phyloP scores from a whole-genome alignment of 2,113 vertebrate species.

The Blennius ocellaris region DNA sequence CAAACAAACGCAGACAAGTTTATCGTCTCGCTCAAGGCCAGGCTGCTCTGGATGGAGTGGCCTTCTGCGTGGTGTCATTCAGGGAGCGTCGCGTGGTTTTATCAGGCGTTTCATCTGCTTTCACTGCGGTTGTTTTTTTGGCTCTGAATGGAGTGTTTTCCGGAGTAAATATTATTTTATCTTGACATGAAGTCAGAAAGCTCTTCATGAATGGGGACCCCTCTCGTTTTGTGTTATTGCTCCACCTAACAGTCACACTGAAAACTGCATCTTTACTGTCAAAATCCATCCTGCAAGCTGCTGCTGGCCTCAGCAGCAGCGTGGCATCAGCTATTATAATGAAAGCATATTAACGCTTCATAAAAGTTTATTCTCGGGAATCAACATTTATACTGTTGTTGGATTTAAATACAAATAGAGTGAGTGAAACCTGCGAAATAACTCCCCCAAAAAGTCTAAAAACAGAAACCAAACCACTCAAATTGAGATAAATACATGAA shows the following conservation, averaged over 20 bases:
- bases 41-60: background rate
- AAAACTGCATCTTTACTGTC: constrained; percentile 23
- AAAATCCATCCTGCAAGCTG: constrained; percentile 2
- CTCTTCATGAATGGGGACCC: background rate
- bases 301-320: background rate
- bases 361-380: background rate
- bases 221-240: constrained; percentile 32
- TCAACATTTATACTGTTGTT: too few relatives aligned
- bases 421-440: background rate
- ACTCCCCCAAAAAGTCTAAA: background rate
- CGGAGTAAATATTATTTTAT: background rate
- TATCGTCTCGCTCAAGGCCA: background rate
- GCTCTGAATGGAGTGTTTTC: background rate
- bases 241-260: constrained; percentile 44
- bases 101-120: background rate
- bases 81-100: background rate
- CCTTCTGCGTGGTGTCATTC: background rate
- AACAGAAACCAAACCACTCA: background rate
- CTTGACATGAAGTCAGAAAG: background rate
- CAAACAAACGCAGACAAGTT: background rate
- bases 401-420: background rate
- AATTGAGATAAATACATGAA: too few relatives aligned
- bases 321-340: background rate
- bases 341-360: background rate
- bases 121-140: background rate